These are phyloP conservation scores for Sphaerophoria taeniata DNA, from an alignment of 2,888 invertebrate genomes.

Conservation along the genomic window DNA sequence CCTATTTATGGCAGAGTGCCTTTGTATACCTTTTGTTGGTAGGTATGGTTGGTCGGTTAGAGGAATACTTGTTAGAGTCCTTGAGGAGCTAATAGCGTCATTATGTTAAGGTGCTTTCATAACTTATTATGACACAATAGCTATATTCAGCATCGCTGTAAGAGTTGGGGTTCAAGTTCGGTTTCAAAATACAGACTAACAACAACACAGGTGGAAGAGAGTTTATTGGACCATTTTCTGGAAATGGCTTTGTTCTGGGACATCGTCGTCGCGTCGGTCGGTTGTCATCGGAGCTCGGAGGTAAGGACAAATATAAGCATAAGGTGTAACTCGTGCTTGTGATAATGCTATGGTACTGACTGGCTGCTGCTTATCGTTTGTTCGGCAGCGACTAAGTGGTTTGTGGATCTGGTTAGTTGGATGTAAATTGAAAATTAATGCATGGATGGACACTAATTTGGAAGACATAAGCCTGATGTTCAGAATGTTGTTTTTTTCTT, in stretches of 20 bases:
- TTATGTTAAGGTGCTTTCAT: slow-evolving; percentile 65
- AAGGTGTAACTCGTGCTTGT: slow-evolving; percentile 32
- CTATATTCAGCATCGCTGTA: not conserved
- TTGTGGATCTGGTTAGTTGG: slow-evolving; percentile 43
- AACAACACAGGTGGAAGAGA: slow-evolving; percentile 57
- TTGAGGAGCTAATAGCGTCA: slow-evolving; percentile 56
- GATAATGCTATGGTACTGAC: slow-evolving; percentile 17
- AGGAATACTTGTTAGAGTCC: slow-evolving; percentile 24
- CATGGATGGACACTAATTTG: slow-evolving; percentile 23
- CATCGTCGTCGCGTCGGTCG: not conserved
- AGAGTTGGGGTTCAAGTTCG: too few relatives aligned
- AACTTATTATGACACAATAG: slow-evolving; percentile 63
- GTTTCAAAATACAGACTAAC: not conserved
- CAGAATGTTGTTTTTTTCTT: not conserved
- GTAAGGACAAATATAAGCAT: not conserved
- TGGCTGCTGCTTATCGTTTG: slow-evolving; percentile 27
- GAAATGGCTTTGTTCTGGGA: slow-evolving; percentile 40
- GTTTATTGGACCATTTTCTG: slow-evolving; percentile 65
- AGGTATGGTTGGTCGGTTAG: too few relatives aligned
- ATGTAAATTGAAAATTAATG: slow-evolving; percentile 60
- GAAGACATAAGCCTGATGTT: not conserved
- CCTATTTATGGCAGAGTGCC: not conserved
- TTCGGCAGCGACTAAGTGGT: slow-evolving; percentile 53
- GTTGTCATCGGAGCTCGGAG: not conserved
- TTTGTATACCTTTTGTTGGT: too few relatives aligned